Evolutionary conservation across 2,888 invertebrate genomes (phyloP).

Genomic region (Melinaea menophilus): DNA sequence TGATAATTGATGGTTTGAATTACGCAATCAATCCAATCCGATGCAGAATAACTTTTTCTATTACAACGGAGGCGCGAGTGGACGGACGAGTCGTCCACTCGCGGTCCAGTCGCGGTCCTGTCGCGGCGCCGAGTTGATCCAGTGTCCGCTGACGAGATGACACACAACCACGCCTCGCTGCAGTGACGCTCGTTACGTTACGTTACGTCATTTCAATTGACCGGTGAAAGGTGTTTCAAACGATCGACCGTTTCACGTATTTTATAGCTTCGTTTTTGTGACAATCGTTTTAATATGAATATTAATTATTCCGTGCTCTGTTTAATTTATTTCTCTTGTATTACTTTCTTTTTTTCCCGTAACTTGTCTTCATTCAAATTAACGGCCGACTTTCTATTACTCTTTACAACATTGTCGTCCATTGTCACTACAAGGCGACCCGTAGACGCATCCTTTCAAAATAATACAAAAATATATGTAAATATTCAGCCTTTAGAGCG

Average conservation of each 20-base stretch:
- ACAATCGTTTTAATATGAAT: not conserved
- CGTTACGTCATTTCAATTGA: constrained; percentile 21
- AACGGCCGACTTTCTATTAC: too few relatives aligned
- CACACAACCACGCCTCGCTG: constrained; percentile 17
- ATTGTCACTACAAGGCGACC: not conserved
- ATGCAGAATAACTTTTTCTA: constrained; percentile 17
- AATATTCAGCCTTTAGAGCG: constrained; percentile 40
- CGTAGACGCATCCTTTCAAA: too few relatives aligned
- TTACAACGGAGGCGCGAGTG: constrained; percentile 45
- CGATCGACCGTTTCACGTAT: constrained; percentile 14
- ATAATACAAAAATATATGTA: constrained; percentile 36
- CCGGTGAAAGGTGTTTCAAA: constrained; percentile 25
- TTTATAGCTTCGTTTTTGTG: not conserved
- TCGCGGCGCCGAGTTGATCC: constrained; percentile 40
- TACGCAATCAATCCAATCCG: constrained; percentile 44
- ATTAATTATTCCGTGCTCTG: not conserved
- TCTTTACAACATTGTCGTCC: too few relatives aligned
- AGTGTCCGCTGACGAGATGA: constrained; percentile 55
- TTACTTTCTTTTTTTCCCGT: too few relatives aligned
- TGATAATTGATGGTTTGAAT: constrained; percentile 35
- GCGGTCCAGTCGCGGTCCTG: constrained; percentile 53
- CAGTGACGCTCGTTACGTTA: constrained; percentile 17
- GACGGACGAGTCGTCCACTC: constrained; percentile 49
- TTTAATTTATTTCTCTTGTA: not conserved
- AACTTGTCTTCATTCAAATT: too few relatives aligned